These are phyloP conservation scores for Gobius niger DNA, from an alignment of 2,113 vertebrate genomes.

Conservation along the genomic window DNA sequence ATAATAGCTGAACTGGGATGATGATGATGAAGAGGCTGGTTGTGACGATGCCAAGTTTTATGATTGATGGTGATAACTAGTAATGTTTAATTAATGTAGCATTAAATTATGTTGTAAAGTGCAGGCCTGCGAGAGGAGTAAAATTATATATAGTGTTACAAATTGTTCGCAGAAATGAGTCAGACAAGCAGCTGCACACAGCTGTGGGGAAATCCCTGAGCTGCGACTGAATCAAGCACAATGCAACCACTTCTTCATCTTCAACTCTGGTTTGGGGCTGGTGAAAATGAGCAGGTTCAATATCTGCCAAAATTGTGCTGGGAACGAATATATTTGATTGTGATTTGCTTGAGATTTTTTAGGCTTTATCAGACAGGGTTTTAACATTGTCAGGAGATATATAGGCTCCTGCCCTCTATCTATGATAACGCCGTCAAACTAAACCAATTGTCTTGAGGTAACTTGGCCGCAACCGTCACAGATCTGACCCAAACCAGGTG, in stretches of 20 bases:
- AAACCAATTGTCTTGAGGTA: not conserved
- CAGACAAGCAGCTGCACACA: conserved; percentile 39
- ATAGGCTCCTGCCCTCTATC: too few relatives aligned
- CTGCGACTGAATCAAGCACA: conserved; percentile 36
- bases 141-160: not conserved
- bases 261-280: not conserved
- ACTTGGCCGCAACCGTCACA: not conserved
- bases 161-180: conserved; percentile 10
- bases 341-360: not conserved
- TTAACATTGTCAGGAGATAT: too few relatives aligned
- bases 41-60: too few relatives aligned
- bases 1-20: too few relatives aligned
- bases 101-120: too few relatives aligned
- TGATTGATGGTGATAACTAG: too few relatives aligned
- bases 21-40: too few relatives aligned
- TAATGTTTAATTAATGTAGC: too few relatives aligned
- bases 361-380: too few relatives aligned
- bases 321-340: not conserved
- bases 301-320: too few relatives aligned
- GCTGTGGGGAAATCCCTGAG: conserved; percentile 28
- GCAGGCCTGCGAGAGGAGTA: too few relatives aligned
- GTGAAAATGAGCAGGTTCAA: not conserved
- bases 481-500: not conserved
- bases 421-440: too few relatives aligned
- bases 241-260: conserved; percentile 25